Percentiles rank a stretch among this genome's conserved stretches.
Evolutionary conservation across 2,888 invertebrate species (phyloP).

Genomic region (Pardosa pseudoannulata): DNA sequence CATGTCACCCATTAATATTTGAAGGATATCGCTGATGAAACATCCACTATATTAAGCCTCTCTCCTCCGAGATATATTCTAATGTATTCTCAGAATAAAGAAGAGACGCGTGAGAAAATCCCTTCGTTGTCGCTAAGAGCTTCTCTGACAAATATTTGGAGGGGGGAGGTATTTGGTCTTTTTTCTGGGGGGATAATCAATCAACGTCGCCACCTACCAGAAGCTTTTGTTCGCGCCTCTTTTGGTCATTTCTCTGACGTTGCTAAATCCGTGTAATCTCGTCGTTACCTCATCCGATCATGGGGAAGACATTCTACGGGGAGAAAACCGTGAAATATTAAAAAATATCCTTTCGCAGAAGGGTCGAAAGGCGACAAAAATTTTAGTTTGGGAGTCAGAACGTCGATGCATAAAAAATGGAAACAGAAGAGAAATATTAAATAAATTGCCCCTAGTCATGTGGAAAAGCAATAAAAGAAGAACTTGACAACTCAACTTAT

Average conservation of each 20-base stretch:
- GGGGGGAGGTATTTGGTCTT: neutral
- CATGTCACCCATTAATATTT: neutral
- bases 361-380: too few species aligned
- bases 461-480: too few species aligned
- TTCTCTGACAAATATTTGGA: neutral
- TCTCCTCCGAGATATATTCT: neutral
- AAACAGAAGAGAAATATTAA: too few species aligned
- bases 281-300: neutral
- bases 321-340: conserved; percentile 5
- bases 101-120: neutral
- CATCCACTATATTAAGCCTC: neutral
- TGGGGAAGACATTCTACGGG: neutral
- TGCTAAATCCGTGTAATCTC: neutral
- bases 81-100: neutral
- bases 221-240: neutral
- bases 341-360: too few species aligned
- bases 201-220: neutral
- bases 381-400: too few species aligned
- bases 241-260: conserved; percentile 3
- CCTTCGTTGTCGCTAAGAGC: neutral
- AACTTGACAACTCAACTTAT: too few species aligned
- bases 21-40: neutral
- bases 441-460: too few species aligned
- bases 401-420: too few species aligned
- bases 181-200: neutral